Base-by-base conservation (phyloP, 2,888 invertebrate genomes). In the Himalopsyche anomala region DNA sequence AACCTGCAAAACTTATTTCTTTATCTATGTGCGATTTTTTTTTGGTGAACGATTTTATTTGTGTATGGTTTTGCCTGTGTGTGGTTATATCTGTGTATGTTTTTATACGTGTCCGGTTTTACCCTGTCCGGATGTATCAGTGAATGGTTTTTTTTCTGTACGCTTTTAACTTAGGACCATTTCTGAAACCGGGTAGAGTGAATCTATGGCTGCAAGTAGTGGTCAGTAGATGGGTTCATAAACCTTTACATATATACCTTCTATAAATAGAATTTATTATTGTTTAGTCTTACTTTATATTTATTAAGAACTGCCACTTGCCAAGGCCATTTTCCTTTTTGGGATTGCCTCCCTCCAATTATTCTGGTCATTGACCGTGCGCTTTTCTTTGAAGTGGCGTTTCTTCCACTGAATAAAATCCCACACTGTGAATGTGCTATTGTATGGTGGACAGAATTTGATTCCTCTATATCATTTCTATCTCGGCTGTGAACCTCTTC, bases 311-410 rank as follows among this genome's bases (percentile, higher is more conserved):
- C 95, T 83, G 97, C 98, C 36, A 97, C 98, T 92, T 98, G 98
- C 98, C 98, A 98, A 0, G 98, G 98, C 98, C 98, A 99, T 90
- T 96, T 96, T 62, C 97, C 96, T 82, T 95, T 96, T 15, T 94
- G 93, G 0, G 97, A 94, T 69, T 97, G 96, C 84, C 95, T 93
- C 0, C 98, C 98, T 0, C 98, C 98, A 85, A 98, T 97, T 87
- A 98, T 98, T 89, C 96, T 95, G 87, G 96, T 92, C 95, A 95
- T 95, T 84, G 94, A 94, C 38, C 92, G 91, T 91, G 94, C 45
- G 74, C 80, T 86, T 88, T 90, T 91, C 87, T 89, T 90, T 38
- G 74, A n/a, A 2, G 91, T 90, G 5, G 85, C 45, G n/a, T 81
- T 55, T 54, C 84, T 86, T 38, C 87, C 87, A 6, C 85, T 84